Conservation (phyloP, 2,113 vertebrate species). For the Fregata magnificens region DNA sequence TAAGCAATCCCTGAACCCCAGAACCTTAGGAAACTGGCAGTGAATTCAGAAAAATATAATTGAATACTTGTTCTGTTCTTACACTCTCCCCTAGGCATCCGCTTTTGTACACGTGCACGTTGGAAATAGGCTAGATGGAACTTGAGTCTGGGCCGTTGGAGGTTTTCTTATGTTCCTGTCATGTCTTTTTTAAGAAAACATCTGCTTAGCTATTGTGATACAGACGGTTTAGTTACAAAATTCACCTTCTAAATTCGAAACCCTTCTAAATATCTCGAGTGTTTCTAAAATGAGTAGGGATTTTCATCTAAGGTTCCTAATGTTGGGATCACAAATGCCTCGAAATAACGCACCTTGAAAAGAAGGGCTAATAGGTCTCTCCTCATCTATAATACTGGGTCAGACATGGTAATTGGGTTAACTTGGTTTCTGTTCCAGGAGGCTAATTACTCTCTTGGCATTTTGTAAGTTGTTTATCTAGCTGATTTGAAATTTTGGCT, state of each 20-base stretch:
- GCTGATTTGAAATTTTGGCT: neutral
- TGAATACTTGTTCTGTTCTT: neutral
- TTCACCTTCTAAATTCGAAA: neutral
- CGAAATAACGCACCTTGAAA: neutral
- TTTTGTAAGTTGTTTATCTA: neutral
- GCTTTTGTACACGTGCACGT: neutral
- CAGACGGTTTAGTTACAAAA: neutral
- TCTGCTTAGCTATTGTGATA: neutral
- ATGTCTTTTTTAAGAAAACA: neutral
- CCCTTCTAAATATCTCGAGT: neutral
- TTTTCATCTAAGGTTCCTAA: neutral
- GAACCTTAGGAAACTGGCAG: neutral
- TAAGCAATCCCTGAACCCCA: neutral
- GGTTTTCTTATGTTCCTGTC: neutral
- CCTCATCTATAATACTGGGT: neutral
- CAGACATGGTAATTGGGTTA: neutral
- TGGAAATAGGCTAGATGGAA: neutral
- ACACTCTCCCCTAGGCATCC: neutral
- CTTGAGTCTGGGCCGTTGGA: neutral
- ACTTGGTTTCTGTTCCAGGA: neutral
- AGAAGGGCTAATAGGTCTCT: neutral
- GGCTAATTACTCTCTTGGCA: neutral
- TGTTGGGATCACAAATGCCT: neutral
- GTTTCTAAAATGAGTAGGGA: neutral
- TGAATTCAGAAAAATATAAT: neutral